Conservation (phyloP, 64 coral and sea anemone genomes). For the Montipora sp. region DNA sequence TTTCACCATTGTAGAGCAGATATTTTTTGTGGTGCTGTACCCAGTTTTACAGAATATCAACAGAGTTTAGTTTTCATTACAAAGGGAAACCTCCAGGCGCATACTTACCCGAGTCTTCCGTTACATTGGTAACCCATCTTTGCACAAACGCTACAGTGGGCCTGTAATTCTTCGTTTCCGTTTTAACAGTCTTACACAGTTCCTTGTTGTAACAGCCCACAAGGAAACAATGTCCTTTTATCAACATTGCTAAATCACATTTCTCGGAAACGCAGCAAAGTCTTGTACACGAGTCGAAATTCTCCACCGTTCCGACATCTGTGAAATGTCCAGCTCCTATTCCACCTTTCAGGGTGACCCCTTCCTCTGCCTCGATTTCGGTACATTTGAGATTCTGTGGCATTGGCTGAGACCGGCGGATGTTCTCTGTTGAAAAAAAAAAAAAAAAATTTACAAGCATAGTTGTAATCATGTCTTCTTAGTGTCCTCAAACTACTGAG, state of each 20-base stretch:
- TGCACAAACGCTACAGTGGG: conserved; percentile 81
- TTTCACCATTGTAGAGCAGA: no score
- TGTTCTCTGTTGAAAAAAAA: conserved; percentile 35
- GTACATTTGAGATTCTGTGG: conserved; percentile 91
- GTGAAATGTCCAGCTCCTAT: conserved; percentile 90
- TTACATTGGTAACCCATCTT: conserved; percentile 79
- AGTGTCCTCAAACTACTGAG: no score
- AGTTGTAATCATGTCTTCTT: no score
- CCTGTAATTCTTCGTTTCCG: conserved; percentile 84
- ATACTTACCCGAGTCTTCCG: conserved; percentile 81
- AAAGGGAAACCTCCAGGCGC: no score
- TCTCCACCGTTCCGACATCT: conserved; percentile 88
- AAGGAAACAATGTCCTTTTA: conserved; percentile 93
- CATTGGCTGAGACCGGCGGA: conserved; percentile 48
- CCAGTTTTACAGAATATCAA: no score
- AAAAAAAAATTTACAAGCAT: no score
- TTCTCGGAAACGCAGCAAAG: conserved; percentile 90
- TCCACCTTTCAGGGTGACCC: conserved; percentile 83
- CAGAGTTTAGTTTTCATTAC: no score
- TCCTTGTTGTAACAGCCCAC: conserved; percentile 84
- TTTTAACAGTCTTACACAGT: conserved; percentile 86
- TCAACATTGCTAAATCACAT: conserved; percentile 86
- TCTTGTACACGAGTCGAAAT: conserved; percentile 79
- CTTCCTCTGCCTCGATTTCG: conserved; percentile 69
- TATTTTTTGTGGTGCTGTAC: no score